phyloP scores from a whole-genome alignment of 2,113 vertebrate species.

The Tiliqua scincoides region DNA sequence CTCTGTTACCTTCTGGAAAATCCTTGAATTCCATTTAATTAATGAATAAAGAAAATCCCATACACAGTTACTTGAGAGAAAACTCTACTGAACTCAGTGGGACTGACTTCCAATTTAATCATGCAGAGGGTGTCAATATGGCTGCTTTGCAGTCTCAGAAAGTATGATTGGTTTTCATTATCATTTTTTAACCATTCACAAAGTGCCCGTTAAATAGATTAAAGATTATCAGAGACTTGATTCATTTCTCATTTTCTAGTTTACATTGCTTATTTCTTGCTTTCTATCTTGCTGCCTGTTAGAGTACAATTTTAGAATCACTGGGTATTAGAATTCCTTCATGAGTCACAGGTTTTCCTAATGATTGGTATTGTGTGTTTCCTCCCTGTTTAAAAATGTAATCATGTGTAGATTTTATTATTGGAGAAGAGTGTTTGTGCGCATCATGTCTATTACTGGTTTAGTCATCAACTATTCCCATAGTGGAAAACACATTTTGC shows the following conservation, averaged over 20 bases:
- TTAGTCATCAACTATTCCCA: neutral
- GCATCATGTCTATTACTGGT: neutral
- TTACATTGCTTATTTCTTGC: neutral
- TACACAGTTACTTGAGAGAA: too few relatives aligned
- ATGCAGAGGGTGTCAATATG: too few relatives aligned
- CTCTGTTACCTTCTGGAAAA: neutral
- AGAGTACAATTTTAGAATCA: neutral
- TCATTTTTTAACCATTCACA: too few relatives aligned
- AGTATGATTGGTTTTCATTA: too few relatives aligned
- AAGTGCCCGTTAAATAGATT: too few relatives aligned
- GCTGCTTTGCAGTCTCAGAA: too few relatives aligned
- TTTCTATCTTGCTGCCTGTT: neutral
- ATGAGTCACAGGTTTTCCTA: neutral
- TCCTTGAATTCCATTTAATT: too few relatives aligned
- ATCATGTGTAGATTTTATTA: neutral
- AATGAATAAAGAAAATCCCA: too few relatives aligned
- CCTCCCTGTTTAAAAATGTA: rapidly evolving
- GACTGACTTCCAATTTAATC: too few relatives aligned
- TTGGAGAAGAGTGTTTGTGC: neutral
- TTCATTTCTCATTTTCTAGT: neutral
- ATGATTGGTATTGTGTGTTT: neutral
- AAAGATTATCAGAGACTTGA: too few relatives aligned
- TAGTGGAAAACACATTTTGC: neutral
- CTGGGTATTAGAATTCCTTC: neutral
- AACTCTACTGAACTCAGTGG: too few relatives aligned